Evolutionary conservation across 2,113 vertebrate species (phyloP).

Genomic region (Pygathrix nemaeus): DNA sequence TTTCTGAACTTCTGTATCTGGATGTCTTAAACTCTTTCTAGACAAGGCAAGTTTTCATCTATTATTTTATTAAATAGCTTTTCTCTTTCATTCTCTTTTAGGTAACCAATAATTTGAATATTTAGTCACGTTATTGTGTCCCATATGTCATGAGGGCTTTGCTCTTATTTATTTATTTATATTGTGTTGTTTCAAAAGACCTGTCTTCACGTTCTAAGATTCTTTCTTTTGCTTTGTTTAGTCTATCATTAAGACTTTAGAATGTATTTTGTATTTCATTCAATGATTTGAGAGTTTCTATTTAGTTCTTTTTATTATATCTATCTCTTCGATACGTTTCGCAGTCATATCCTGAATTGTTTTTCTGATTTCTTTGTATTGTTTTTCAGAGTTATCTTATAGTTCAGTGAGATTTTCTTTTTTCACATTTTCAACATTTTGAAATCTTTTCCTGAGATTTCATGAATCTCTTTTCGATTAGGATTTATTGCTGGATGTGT

Average conservation of each 20-base stretch:
- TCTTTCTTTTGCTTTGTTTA: neutral
- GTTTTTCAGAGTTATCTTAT: neutral
- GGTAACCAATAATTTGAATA: neutral
- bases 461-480: neutral
- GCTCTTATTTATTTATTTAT: neutral
- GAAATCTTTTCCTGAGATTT: neutral
- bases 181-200: neutral
- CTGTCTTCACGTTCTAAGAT: neutral
- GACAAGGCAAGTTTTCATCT: neutral
- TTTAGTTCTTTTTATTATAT: neutral
- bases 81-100: neutral
- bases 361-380: neutral
- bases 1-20: neutral
- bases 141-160: neutral
- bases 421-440: neutral
- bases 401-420: neutral
- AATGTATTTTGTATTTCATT: neutral
- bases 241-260: neutral
- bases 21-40: neutral
- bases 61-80: neutral
- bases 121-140: neutral
- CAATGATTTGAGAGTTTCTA: neutral
- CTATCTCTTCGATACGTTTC: neutral
- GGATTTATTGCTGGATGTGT: neutral
- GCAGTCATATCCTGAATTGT: neutral